Percentiles rank a stretch among this genome's conserved stretches.
phyloP scores from a whole-genome alignment of 2,888 invertebrate genomes.

The Machimus rusticus region DNA sequence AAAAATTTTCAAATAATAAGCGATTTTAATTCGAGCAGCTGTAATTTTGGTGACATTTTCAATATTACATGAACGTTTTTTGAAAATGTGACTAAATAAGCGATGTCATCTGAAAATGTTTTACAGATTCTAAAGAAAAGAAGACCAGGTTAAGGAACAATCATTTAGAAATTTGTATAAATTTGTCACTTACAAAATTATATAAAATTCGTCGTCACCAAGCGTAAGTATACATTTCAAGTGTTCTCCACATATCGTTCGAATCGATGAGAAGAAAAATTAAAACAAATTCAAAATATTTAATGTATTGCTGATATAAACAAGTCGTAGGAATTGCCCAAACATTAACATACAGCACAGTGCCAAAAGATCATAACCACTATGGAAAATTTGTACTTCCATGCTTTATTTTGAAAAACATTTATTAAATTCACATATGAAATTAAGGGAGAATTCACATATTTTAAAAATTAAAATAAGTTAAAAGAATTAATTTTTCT shows the following conservation, averaged over 20 bases:
- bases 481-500: no score
- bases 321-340: no score
- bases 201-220: constrained; percentile 18
- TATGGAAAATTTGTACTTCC: no score
- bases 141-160: constrained; percentile 44
- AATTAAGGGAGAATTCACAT: no score
- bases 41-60: constrained; percentile 38
- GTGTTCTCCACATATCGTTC: constrained; percentile 1
- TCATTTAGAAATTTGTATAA: constrained; percentile 29
- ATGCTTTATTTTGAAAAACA: no score
- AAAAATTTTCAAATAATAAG: neutral
- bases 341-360: no score
- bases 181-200: constrained; percentile 26
- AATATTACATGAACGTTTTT: neutral
- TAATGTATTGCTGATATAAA: neutral
- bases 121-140: constrained; percentile 43
- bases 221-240: constrained; percentile 15
- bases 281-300: neutral
- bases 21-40: neutral
- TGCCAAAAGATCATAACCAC: no score
- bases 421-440: no score
- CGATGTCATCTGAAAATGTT: constrained; percentile 46
- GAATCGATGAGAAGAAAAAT: neutral
- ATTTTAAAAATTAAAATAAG: no score
- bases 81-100: constrained; percentile 9